Evolutionary conservation across 2,113 vertebrate genomes (phyloP).

Genomic region (Monarcha castaneiventris): DNA sequence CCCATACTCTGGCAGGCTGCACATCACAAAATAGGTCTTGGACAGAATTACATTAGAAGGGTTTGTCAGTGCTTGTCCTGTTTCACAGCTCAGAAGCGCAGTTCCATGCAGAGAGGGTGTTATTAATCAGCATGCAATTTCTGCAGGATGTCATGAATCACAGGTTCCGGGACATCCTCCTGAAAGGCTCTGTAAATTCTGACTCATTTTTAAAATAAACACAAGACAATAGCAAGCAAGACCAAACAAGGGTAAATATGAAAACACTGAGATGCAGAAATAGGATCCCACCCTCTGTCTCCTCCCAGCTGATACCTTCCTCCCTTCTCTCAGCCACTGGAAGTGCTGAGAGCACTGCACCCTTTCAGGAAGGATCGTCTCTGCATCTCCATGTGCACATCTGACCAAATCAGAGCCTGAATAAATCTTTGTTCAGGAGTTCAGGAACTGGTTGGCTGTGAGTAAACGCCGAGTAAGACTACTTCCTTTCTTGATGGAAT

Average conservation of each 20-base stretch:
- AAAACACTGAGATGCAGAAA: not conserved
- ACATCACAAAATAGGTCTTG: not conserved
- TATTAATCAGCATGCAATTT: not conserved
- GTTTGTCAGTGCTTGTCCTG: not conserved
- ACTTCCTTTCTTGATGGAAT: not conserved
- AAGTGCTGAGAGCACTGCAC: not conserved
- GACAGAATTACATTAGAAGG: not conserved
- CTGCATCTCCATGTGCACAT: not conserved
- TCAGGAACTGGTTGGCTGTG: not conserved
- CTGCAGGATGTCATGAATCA: conserved; percentile 55
- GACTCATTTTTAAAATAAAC: conserved; percentile 49
- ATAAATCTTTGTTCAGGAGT: not conserved
- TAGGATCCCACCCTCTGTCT: not conserved
- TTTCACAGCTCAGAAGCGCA: not conserved
- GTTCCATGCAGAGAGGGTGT: not conserved
- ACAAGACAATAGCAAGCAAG: not conserved
- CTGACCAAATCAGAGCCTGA: not conserved
- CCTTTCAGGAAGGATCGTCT: not conserved
- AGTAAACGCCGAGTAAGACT: not conserved
- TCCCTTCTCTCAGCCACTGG: not conserved
- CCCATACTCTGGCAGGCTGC: not conserved
- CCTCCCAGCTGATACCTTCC: not conserved
- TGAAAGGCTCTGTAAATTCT: conserved; percentile 34
- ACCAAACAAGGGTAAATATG: not conserved
- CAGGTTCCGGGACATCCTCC: not conserved